Conservation (phyloP, 1,140 invertebrate genomes). For the Bombus terrestris region DNA sequence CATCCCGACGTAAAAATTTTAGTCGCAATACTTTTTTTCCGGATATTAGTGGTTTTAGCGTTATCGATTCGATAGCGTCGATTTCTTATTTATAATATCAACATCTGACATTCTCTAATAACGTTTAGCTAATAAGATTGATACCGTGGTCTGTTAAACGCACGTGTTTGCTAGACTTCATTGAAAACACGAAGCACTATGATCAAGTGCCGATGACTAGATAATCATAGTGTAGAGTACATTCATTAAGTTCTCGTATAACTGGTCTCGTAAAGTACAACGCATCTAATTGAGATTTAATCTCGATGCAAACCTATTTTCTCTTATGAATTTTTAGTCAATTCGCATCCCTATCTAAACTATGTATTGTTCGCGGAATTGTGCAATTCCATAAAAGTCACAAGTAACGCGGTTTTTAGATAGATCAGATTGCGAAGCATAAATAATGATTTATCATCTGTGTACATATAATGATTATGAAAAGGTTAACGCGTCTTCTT, state of each 20-base stretch:
- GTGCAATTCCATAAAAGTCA: not conserved
- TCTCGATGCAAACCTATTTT: not conserved
- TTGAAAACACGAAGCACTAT: slow-evolving; percentile 2
- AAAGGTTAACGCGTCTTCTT: no score
- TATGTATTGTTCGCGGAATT: not conserved
- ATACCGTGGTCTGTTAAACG: not conserved
- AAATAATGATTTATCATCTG: not conserved
- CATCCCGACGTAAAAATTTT: no score
- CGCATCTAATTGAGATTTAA: not conserved
- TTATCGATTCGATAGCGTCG: not conserved
- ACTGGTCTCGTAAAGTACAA: not conserved
- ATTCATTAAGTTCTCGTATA: not conserved
- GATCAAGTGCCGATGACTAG: slow-evolving; percentile 12
- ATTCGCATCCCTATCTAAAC: not conserved
- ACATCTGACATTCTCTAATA: not conserved
- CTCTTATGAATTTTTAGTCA: not conserved
- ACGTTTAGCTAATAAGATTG: not conserved
- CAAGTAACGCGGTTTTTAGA: not conserved
- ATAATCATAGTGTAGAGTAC: slow-evolving; percentile 4
- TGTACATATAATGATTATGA: not conserved
- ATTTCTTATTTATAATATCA: not conserved
- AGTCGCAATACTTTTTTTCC: not conserved
- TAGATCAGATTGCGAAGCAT: not conserved
- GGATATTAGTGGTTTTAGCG: not conserved
- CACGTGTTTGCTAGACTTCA: no score